Conservation (phyloP, 2,888 invertebrate genomes). For the Apodemia duryi region DNA sequence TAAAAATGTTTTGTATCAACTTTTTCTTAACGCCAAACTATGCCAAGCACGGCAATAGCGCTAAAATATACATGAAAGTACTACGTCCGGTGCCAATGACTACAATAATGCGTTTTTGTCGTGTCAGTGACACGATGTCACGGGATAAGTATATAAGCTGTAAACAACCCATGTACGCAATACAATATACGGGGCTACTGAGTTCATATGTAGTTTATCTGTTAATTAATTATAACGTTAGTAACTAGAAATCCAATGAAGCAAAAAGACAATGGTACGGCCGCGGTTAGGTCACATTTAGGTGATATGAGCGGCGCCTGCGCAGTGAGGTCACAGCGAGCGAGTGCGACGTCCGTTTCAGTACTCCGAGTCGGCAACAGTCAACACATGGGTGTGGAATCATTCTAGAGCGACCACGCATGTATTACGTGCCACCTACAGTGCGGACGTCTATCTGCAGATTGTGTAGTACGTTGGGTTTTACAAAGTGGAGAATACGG, state of each 20-base stretch:
- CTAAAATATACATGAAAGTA: neutral
- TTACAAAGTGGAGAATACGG: neutral
- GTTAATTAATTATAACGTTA: conserved; percentile 13
- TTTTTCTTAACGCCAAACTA: neutral
- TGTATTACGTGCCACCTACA: conserved; percentile 55
- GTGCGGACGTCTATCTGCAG: conserved; percentile 14
- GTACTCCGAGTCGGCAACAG: conserved; percentile 42
- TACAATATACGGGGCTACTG: neutral
- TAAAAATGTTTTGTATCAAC: neutral
- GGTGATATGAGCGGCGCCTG: conserved; percentile 51
- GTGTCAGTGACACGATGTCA: neutral
- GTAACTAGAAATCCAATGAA: conserved; percentile 13
- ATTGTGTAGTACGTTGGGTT: neutral
- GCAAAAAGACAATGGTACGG: conserved; percentile 23
- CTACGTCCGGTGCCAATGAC: neutral
- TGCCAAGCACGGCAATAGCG: neutral
- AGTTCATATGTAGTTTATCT: neutral
- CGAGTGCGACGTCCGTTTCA: conserved; percentile 55
- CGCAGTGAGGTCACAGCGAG: conserved; percentile 59
- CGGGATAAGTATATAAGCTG: neutral
- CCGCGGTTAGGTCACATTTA: conserved; percentile 54
- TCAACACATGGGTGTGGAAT: conserved; percentile 48
- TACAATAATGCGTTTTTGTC: neutral
- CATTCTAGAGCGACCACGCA: conserved; percentile 60
- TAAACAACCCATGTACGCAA: neutral